Evolutionary conservation across 2,797 vertebrate species (phyloP), one percentile per base, ranked within the genome.

Genomic region (Gephyroberyx darwinii): DNA sequence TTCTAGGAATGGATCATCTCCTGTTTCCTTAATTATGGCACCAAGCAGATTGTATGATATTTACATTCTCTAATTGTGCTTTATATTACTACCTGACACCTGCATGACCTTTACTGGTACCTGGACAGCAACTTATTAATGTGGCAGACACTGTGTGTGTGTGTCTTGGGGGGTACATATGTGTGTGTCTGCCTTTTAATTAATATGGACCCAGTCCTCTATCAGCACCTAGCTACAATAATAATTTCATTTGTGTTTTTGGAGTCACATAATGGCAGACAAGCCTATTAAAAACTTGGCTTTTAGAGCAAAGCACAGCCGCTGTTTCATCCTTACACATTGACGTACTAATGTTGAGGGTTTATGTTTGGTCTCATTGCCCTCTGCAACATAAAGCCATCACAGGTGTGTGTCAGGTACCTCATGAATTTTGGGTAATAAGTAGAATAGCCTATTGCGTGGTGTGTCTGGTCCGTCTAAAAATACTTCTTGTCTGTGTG

Each of bases 21-120:
- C 83, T 80, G 82, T 76, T 88, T 51, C 20, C 67, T 90, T 89
- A 88, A 91, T 92, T 88, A 91, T 47, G n/a, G 58, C 77, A 37
- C 77, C 59, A 31, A 71, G 61, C 73, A 54, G 77, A 83, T 75
- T 70, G 64, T 52, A 78, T 88, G 85, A 84, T 92, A 90, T 93
- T 92, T 92, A 89, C 85, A 65, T 85, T 86, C 53, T 75, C 69
- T 92, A 92, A 93, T 93, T 89, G 89, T 76, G 81, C 45, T 31
- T 81, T 70, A 43, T 84, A 80, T 88, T 85, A 89, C 72, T 72
- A 53, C 55, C 59, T 64, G 77, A 78, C 84, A 87, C 86, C 86
- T 87, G 71, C 20, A 1, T 48, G 74, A 85, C 86, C 86, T 57
- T 2, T 53, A 37, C 31, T 20, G 10, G 41, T 69, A 84, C 74